Evolutionary conservation across 2,888 invertebrate genomes (phyloP).

Genomic region (Gisinianus flammeolus): DNA sequence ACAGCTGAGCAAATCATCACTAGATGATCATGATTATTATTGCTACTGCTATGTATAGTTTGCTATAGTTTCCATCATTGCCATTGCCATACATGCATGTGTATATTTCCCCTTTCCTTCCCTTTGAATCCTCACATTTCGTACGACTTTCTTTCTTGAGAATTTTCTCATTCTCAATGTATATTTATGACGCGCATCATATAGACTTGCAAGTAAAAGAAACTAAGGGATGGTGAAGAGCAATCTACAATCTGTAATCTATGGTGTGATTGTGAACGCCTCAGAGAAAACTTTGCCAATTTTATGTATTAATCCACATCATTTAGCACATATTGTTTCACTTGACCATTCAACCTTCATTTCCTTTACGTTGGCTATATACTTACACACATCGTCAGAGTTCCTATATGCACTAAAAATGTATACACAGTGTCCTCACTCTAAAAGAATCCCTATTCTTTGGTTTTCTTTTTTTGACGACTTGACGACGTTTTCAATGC

Average conservation of each 20-base stretch:
- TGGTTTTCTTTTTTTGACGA: too few relatives aligned
- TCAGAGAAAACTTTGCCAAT: slow-evolving; percentile 21
- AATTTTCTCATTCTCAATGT: too few relatives aligned
- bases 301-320: slow-evolving; percentile 17
- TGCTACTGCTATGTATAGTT: neutral
- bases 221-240: neutral
- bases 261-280: too few relatives aligned
- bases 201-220: neutral
- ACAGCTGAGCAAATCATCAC: slow-evolving; percentile 26
- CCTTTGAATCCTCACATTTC: neutral
- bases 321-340: slow-evolving; percentile 13
- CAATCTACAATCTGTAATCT: too few relatives aligned
- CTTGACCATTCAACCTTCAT: neutral
- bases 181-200: neutral
- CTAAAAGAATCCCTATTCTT: too few relatives aligned
- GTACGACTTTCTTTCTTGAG: neutral
- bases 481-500: too few relatives aligned
- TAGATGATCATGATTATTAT: neutral
- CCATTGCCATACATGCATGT: neutral
- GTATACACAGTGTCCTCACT: too few relatives aligned
- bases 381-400: too few relatives aligned
- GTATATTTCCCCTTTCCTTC: neutral
- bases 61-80: neutral
- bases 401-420: too few relatives aligned
- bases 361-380: too few relatives aligned